These are phyloP conservation scores for Lacanobia oleracea DNA, from an alignment of 2,888 invertebrate species.

Conservation along the genomic window DNA sequence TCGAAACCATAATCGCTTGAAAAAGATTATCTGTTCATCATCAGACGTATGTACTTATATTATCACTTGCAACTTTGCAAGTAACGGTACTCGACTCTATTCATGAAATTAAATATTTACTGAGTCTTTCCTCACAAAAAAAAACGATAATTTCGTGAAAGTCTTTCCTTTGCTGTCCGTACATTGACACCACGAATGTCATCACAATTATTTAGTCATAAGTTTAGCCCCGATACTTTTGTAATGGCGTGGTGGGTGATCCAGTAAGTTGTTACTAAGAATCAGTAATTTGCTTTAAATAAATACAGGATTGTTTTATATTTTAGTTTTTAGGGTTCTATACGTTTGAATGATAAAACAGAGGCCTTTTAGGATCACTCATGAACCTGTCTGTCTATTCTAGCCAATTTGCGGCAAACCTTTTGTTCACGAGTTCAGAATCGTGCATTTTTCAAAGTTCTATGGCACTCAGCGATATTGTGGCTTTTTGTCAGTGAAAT, in stretches of 20 bases:
- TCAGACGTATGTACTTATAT: neutral
- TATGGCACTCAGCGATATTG: neutral
- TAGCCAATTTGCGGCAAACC: too few relatives aligned
- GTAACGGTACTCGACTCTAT: neutral
- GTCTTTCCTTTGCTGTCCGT: conserved; percentile 16
- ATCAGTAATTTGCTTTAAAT: conserved; percentile 15
- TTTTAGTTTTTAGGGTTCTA: too few relatives aligned
- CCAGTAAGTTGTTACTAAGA: conserved; percentile 10
- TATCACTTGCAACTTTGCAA: neutral
- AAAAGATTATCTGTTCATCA: neutral
- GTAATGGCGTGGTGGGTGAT: conserved; percentile 2
- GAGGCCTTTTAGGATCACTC: too few relatives aligned
- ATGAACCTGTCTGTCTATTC: too few relatives aligned
- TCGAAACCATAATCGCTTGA: neutral
- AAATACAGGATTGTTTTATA: neutral
- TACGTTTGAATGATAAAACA: too few relatives aligned
- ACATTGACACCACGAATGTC: conserved; percentile 38
- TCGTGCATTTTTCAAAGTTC: too few relatives aligned
- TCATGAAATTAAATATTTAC: neutral
- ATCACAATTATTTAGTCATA: conserved; percentile 55
- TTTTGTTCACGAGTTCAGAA: too few relatives aligned
- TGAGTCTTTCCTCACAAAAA: conserved; percentile 4
- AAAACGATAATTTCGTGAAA: conserved; percentile 34
- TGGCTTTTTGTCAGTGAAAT: neutral
- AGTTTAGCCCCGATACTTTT: conserved; percentile 8